A percentile compares a stretch with the other conserved stretches of the same genome.
phyloP scores from a whole-genome alignment of 2,888 invertebrate genomes.

The Harmothoe impar region DNA sequence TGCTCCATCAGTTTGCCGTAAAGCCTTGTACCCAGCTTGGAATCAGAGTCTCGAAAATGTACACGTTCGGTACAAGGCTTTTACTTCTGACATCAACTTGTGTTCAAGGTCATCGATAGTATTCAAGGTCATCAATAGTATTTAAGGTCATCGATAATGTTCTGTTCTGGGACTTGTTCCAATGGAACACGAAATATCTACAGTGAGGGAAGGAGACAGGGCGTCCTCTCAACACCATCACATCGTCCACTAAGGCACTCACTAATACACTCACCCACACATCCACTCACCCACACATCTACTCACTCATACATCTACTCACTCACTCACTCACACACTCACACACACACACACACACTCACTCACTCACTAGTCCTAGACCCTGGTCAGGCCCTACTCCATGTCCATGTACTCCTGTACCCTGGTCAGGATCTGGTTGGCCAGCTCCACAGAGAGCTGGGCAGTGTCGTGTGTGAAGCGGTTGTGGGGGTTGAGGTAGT shows the following conservation, averaged over 20 bases:
- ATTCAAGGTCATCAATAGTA: too few relatives aligned
- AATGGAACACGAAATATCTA: too few relatives aligned
- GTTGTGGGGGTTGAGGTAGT: constrained; percentile 72
- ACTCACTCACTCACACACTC: background rate
- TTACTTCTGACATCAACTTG: too few relatives aligned
- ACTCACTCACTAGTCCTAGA: background rate
- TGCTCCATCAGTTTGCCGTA: too few relatives aligned
- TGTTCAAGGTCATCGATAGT: too few relatives aligned
- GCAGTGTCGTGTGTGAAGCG: constrained; percentile 70
- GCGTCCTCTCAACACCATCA: too few relatives aligned
- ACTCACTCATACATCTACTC: background rate
- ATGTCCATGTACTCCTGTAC: constrained; percentile 53
- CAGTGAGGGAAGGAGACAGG: too few relatives aligned
- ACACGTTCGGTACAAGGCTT: too few relatives aligned
- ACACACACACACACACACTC: background rate
- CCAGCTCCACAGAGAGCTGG: constrained; percentile 67
- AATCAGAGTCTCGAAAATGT: too few relatives aligned
- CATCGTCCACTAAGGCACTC: background rate
- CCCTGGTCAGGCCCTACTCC: background rate
- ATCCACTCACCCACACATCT: background rate
- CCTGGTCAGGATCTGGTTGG: constrained; percentile 68
- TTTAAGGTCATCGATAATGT: too few relatives aligned
- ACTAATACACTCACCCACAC: background rate
- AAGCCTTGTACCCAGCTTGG: too few relatives aligned
- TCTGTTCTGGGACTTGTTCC: too few relatives aligned